A percentile compares a stretch with the other conserved stretches of the same genome.
Evolutionary conservation across 2,797 vertebrate species (phyloP).

Genomic region (Danio kyathit): DNA sequence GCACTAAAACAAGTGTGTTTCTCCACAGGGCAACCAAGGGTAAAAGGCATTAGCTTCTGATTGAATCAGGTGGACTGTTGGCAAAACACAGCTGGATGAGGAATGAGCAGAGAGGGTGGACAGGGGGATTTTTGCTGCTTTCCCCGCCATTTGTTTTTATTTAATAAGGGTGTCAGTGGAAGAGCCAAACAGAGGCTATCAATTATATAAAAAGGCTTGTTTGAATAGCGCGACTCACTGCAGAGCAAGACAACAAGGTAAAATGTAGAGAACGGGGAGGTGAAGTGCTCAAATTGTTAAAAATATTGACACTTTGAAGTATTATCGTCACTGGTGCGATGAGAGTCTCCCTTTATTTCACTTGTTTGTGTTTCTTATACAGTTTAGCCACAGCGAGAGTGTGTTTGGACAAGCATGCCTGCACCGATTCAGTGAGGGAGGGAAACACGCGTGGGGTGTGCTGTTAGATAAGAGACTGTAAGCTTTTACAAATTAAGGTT

Average conservation of each 20-base stretch:
- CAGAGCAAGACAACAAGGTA: slow-evolving; percentile 1
- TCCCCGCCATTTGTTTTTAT: slow-evolving; percentile 27
- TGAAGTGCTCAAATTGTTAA: slow-evolving; percentile 2
- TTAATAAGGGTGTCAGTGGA: slow-evolving; percentile 36
- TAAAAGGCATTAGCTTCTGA: slow-evolving; percentile 64
- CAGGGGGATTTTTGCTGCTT: slow-evolving; percentile 33
- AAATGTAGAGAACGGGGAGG: neutral
- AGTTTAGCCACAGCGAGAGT: neutral
- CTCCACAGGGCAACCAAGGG: slow-evolving; percentile 62
- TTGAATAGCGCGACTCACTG: slow-evolving; percentile 15
- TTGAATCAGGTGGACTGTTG: slow-evolving; percentile 59
- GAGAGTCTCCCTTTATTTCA: neutral
- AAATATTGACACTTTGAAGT: neutral
- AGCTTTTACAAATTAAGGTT: slow-evolving; percentile 2
- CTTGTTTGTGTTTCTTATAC: neutral
- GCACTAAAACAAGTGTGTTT: slow-evolving; percentile 61
- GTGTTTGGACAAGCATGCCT: neutral
- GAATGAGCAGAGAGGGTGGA: slow-evolving; percentile 44
- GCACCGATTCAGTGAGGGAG: neutral
- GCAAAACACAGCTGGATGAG: slow-evolving; percentile 56
- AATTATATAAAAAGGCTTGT: slow-evolving; percentile 24
- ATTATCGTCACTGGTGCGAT: neutral
- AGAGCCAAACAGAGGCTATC: slow-evolving; percentile 26
- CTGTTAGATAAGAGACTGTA: slow-evolving; percentile 5
- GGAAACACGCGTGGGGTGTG: neutral